Evolutionary conservation across 1,140 invertebrate genomes (phyloP), one percentile per base, ranked within the genome.

Genomic region (Eriocheir sinensis): DNA sequence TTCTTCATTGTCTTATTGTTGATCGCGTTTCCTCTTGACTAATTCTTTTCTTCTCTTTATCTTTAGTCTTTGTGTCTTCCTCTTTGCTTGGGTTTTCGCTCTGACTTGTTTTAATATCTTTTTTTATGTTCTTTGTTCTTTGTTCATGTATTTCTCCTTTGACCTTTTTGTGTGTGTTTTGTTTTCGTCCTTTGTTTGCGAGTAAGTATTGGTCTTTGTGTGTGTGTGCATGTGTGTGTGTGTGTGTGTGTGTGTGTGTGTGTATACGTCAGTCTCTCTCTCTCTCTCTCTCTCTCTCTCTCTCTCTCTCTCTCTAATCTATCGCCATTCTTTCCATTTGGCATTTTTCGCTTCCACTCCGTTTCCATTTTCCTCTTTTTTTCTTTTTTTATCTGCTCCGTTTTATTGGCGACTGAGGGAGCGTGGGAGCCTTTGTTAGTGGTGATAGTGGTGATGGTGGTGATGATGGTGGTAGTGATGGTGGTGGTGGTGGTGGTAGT

Each of bases 401-500:
- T 83, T 32, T n/a, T n/a, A 3, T n/a, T 81, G 0, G 27, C 8
- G 0, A 34, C n/a, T 2, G 9, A 17, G 0, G 27, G n/a, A 27
- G 27, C n/a, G 1, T n/a, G n/a, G 81, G 30, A 21, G 1, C 15
- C n/a, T 0, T 15, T 72, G 60, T 15, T 72, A 72, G 60, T 72
- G 60, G 60, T 72, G 81, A 32, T 36, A 0, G 81, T 85, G 81
- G 81, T 85, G 81, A 30, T 85, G 38, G 81, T 85, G 38, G 81
- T 85, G 81, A 30, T 34, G 38, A 30, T 85, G 38, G 81, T 85
- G 81, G 81, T 85, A 30, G 81, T 34, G 81, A 30, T 85, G 38
- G 81, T 85, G 38, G 81, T 85, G 83, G 36, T 38, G 83, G 83
- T 85, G 83, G 34, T 38, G 83, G 83, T 85, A n/a, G 83, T 85